Conservation (phyloP, 2,797 vertebrate species). For the Danio kyathit region DNA sequence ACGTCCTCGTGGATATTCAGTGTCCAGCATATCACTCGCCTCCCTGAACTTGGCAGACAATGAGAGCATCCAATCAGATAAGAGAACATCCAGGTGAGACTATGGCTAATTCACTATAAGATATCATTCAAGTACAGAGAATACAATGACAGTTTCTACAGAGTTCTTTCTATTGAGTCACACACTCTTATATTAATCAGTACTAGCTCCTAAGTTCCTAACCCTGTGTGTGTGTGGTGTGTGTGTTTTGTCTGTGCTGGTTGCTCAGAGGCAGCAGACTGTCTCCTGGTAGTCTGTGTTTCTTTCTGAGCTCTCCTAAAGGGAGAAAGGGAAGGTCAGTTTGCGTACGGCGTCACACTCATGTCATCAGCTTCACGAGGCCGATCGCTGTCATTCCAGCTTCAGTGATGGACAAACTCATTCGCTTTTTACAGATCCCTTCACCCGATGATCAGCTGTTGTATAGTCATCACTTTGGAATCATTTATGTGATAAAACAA, state of each 20-base stretch:
- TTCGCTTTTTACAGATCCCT: constrained; percentile 17
- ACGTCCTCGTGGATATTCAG: constrained; percentile 88
- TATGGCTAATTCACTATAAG: background rate
- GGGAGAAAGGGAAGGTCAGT: constrained; percentile 85
- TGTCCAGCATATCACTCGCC: constrained; percentile 94
- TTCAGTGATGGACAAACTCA: constrained; percentile 12
- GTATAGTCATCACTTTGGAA: background rate
- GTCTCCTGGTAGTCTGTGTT: constrained; percentile 77
- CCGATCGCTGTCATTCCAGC: constrained; percentile 26
- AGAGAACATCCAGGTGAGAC: constrained; percentile 90
- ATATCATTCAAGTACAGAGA: background rate
- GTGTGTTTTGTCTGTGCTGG: constrained; percentile 49
- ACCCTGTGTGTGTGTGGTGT: constrained; percentile 19
- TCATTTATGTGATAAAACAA: background rate
- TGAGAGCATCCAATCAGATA: constrained; percentile 88
- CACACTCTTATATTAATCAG: background rate
- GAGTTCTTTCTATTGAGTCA: background rate
- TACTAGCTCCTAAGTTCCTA: constrained; percentile 13
- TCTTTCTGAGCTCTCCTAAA: constrained; percentile 83
- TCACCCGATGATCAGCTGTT: constrained; percentile 5
- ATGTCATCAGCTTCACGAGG: constrained; percentile 22
- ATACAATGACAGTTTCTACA: background rate
- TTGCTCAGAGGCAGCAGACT: constrained; percentile 80
- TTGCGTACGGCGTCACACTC: constrained; percentile 52
- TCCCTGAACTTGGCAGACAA: constrained; percentile 92